Conservation (phyloP, 2,888 invertebrate species). For the Xanthia togata region DNA sequence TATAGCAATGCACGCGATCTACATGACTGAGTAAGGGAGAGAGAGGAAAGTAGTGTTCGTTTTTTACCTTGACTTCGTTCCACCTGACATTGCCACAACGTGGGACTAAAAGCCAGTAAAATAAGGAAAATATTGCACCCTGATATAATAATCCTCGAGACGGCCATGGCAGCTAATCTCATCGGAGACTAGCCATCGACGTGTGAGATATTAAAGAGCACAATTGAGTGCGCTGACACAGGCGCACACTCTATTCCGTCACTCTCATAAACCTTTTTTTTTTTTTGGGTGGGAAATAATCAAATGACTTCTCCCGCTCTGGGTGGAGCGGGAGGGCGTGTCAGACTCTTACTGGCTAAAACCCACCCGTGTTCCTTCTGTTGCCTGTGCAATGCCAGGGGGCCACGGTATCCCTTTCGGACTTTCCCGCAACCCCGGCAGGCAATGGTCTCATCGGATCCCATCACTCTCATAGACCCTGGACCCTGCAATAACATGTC, state of each 20-base stretch:
- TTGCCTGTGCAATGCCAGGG: too few relatives aligned
- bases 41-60: background rate
- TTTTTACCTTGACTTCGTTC: background rate
- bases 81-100: background rate
- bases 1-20: background rate
- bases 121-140: background rate
- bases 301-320: too few relatives aligned
- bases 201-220: background rate
- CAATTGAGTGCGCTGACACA: too few relatives aligned
- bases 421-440: too few relatives aligned
- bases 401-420: too few relatives aligned
- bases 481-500: background rate
- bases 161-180: background rate
- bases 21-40: background rate
- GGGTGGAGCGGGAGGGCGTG: too few relatives aligned
- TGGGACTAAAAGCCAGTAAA: background rate
- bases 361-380: too few relatives aligned
- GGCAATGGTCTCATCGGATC: too few relatives aligned
- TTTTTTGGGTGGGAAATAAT: too few relatives aligned
- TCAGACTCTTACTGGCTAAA: too few relatives aligned
- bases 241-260: background rate
- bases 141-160: background rate
- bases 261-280: background rate
- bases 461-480: background rate
- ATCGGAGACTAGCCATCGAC: background rate